Evolutionary conservation across 2,113 vertebrate species (phyloP), one percentile per base, ranked within the genome.

Genomic region (Poicephalus gulielmi): DNA sequence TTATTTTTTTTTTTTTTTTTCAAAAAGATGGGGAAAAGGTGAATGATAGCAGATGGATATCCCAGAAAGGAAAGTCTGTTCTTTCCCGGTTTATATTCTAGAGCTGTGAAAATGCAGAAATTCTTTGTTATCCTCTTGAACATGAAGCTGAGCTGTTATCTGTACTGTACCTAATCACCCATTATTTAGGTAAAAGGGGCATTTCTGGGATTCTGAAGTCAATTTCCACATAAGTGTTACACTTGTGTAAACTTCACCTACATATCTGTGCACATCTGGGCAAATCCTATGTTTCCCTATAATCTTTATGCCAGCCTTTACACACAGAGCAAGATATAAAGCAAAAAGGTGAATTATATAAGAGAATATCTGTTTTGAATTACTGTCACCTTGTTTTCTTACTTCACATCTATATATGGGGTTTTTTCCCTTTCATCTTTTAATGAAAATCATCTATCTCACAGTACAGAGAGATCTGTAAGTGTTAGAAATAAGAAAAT

Each of bases 401-500:
- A 76, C 77, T 91, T 91, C 93, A 67, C 27, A 28, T n/a, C 17
- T 78, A 5, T 57, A 49, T 5, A 17, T 6, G 37, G 11, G 9
- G 23, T 1, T 10, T 55, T 81, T 88, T 6, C 18, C 14, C 17
- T 80, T 95, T 85, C 4, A 17, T 91, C 70, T 76, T 95, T 92
- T 68, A 55, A 64, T 24, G 94, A 91, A 96, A 52, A 75, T 35
- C 1, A 53, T 71, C 8, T 81, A 24, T 33, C 37, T 25, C 80
- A 74, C 25, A 70, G 49, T 84, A 59, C 28, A 76, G 17, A 22
- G 47, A 82, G 50, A 88, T 73, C 67, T 79, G 62, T 70, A 96
- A 68, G 35, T 76, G 79, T 39, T 96, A 63, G 64, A 95, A 96
- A 96, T 92, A 87, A 88, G 74, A 93, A 98, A 98, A 99, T 98